Percentiles rank a stretch among this genome's conserved stretches.
These are phyloP conservation scores for Otocyon megalotis DNA, from an alignment of 2,113 vertebrate species.

Conservation along the genomic window DNA sequence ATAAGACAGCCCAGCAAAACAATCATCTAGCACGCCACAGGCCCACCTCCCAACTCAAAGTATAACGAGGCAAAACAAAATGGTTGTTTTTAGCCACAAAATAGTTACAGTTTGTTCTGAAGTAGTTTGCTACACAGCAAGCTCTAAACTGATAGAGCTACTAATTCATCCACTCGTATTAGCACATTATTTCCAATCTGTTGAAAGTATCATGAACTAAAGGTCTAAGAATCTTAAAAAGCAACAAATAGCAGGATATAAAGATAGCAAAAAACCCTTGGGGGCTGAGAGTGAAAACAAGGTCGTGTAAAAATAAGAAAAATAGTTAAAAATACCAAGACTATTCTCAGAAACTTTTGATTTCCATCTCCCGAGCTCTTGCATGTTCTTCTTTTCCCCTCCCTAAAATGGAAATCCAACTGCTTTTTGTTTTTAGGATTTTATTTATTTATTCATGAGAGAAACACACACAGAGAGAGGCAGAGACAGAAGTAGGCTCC, in stretches of 20 bases:
- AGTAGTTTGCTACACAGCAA: background rate
- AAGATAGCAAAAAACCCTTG: background rate
- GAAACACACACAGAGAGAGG: too few relatives aligned
- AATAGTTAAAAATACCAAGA: background rate
- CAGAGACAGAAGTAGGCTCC: too few relatives aligned
- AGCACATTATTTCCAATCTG: background rate
- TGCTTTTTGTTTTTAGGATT: too few relatives aligned
- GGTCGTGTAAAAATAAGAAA: background rate
- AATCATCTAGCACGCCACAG: background rate
- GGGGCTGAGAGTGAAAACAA: background rate
- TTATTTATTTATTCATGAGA: too few relatives aligned
- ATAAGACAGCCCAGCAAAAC: background rate
- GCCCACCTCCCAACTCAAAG: background rate
- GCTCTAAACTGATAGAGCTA: background rate
- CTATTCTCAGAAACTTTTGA: background rate
- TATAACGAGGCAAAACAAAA: conserved; percentile 3
- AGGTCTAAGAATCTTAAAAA: background rate
- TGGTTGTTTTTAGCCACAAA: background rate
- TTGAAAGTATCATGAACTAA: background rate
- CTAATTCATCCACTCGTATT: background rate
- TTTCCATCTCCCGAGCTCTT: background rate
- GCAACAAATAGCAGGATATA: background rate
- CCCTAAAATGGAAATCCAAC: background rate
- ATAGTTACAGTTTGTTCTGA: background rate
- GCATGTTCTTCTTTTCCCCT: background rate